Evolutionary conservation across 1,140 invertebrate genomes (phyloP), one percentile per base, ranked within the genome.

Genomic region (Macrobrachium rosenbergii): DNA sequence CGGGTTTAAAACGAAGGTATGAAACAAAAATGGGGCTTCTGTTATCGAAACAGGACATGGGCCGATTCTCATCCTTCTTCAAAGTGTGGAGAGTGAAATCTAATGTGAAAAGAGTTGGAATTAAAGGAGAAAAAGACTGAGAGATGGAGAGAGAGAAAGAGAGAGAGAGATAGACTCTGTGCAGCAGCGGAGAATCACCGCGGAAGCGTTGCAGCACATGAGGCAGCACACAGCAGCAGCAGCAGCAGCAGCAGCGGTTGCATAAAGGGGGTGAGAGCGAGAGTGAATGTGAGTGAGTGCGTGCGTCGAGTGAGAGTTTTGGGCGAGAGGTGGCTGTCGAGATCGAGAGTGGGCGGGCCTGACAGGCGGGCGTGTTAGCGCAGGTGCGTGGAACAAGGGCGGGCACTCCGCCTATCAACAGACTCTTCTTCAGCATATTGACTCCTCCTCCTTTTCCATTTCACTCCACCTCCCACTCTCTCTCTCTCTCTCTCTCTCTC

Each of bases 331-430:
- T 23, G 82, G 72, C 43, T 76, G 82, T 21, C 23, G 82, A 62
- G 75, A 76, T 58, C 69, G 84, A 77, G 23, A 52, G 67, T n/a
- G 67, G 37, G 67, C 67, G 67, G 11, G 7, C 21, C 23, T 16
- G 78, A 21, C 59, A 28, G 76, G 84, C 45, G 78, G 77, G 77
- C 67, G 84, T 87, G 84, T 28, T 17, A 58, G 84, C 84, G 84
- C 84, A 87, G 84, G 84, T 87, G 84, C 78, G 73, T 79, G 37
- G 76, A n/a, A 62, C 21, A 23, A 43, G 78, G 37, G 37, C 21
- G 64, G 23, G 60, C 17, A 43, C 58, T 43, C 84, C 80, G 67
- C 84, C 84, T 87, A 87, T 87, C 84, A 87, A 16, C 52, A 81
- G 21, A 58, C 84, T 73, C 59, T 37, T 69, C 21, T 23, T 59